Base-by-base conservation (phyloP, 2,797 vertebrate genomes). In the Arnoldichthys spilopterus region DNA sequence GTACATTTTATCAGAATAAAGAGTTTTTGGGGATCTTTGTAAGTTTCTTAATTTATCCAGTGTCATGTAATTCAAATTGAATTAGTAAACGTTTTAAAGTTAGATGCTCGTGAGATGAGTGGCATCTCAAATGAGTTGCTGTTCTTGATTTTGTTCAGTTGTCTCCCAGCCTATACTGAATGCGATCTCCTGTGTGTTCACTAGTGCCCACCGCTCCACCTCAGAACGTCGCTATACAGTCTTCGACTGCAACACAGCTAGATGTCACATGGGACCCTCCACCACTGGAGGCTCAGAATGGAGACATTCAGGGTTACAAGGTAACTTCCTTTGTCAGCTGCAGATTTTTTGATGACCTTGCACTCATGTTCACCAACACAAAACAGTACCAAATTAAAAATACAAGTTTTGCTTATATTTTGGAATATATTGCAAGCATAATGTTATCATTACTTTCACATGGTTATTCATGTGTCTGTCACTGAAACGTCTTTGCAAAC, bases 291-390 rank as follows among this genome's bases (percentile, higher is more conserved):
- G 92, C 91, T 69, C 97, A 97, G 92, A 98, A 99, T 0, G 97
- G 97, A 18, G 97, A 99, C 88, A 96, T 99, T 68, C 97, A 99
- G 85, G 98, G 97, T 53, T 99, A 99, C 86, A 99, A 99, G 97
- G 98, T 98, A 92, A 11, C 56, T 45, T 20, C 43, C 47, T 45
- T 56, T 15, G 58, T 7, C 24, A 68, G 28, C 49, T 8, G 15
- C 30, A 64, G 22, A 53, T 28, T 53, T 75, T 53, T 4, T 22
- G 0, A 51, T 58, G 37, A 67, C 61, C 49, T 58, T 67, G 11
- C 32, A 47, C 15, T 24, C n/a, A 58, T 30, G 6, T 54, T 70
- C 49, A 30, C 24, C 40, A 22, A 16, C 28, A 4, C 13, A 59
- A 28, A 28, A 59, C 3, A 59, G 22, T 24, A 18, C 20, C n/a